Percentiles rank a stretch among this genome's conserved stretches.
Conservation (phyloP, 2,113 vertebrate species). For the Furnarius figulus region DNA sequence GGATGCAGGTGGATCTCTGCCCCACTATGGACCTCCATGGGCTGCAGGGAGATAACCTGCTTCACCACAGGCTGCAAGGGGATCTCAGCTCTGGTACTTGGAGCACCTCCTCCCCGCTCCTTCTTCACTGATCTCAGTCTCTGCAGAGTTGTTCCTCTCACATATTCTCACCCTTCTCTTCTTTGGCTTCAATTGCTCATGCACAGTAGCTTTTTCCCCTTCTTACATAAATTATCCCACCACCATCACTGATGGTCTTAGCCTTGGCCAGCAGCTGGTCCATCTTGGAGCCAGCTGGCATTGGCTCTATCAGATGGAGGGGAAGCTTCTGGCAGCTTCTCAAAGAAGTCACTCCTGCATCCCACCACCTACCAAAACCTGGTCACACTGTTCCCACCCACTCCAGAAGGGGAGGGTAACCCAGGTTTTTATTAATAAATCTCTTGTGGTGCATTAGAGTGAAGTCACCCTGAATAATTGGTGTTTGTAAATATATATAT, state of each 20-base stretch:
- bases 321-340: not conserved
- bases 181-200: not conserved
- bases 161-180: fast-evolving
- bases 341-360: not conserved
- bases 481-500: too few relatives aligned
- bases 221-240: not conserved
- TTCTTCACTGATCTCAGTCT: not conserved
- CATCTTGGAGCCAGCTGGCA: not conserved
- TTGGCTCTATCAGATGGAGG: not conserved
- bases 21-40: not conserved
- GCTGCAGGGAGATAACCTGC: not conserved
- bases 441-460: too few relatives aligned
- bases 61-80: not conserved
- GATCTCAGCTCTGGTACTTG: fast-evolving
- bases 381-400: too few relatives aligned
- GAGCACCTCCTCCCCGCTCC: not conserved
- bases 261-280: not conserved
- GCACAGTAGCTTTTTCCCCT: not conserved
- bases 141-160: not conserved
- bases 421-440: too few relatives aligned
- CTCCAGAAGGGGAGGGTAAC: too few relatives aligned
- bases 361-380: not conserved
- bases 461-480: too few relatives aligned
- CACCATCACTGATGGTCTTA: not conserved
- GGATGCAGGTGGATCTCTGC: not conserved